These are phyloP conservation scores for Eupithecia subfuscata DNA, from an alignment of 2,888 invertebrate species.

Conservation along the genomic window DNA sequence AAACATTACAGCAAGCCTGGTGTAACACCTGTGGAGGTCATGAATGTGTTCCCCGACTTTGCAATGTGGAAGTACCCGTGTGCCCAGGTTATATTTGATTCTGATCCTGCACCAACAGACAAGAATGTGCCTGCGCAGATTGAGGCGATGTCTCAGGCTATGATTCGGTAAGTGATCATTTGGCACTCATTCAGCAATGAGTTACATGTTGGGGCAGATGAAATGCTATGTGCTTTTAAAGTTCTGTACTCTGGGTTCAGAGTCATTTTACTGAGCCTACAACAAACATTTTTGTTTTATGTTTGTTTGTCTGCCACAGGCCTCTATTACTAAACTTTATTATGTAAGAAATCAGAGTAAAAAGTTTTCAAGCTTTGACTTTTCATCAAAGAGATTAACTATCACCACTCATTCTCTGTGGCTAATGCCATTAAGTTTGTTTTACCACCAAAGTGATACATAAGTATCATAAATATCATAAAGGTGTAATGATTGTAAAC, in stretches of 20 bases:
- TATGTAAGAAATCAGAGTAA: background rate
- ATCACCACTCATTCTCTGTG: background rate
- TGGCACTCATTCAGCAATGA: background rate
- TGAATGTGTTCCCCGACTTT: conserved; percentile 97
- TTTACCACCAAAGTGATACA: background rate
- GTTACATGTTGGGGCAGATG: background rate
- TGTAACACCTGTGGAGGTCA: conserved; percentile 93
- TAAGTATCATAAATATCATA: rapidly evolving
- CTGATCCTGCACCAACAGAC: conserved; percentile 97
- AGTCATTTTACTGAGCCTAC: background rate
- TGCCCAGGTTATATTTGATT: conserved; percentile 99
- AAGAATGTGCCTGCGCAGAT: conserved; percentile 94
- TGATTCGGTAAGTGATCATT: conserved; percentile 90
- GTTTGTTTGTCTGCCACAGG: background rate
- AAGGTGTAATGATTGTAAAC: background rate
- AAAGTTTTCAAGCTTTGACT: background rate
- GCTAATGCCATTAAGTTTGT: background rate
- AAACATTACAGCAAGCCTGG: conserved; percentile 99
- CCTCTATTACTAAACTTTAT: background rate
- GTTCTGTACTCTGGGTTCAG: background rate
- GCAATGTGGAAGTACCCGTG: conserved; percentile 99
- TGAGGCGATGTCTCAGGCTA: conserved; percentile 99
- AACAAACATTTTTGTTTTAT: background rate
- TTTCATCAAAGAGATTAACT: background rate
- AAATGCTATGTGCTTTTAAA: background rate